Evolutionary conservation across 2,888 invertebrate genomes (phyloP), one percentile per base, ranked within the genome.

Genomic region (Cryptocephalus primarius): DNA sequence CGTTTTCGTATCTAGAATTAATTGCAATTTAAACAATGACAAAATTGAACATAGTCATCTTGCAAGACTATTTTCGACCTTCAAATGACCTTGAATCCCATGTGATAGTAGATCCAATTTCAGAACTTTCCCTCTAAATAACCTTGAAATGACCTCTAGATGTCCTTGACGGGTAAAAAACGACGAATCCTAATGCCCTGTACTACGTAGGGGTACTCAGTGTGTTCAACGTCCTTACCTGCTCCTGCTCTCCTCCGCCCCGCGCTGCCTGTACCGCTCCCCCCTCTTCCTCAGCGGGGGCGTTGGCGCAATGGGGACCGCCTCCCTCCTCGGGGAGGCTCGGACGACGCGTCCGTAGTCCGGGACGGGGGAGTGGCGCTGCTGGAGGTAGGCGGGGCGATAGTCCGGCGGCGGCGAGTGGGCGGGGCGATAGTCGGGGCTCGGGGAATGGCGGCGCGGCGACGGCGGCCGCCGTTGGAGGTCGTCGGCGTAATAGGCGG

Each of bases 241-340:
- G n/a, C 6, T 4, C 22, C 41, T 47, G 42, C 56, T 45, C 39
- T 58, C 56, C 31, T 49, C 75, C 65, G 55, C 72, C 56, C 48
- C 76, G 70, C 57, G 78, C 33, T 59, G 58, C 11, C 58, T 48
- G n/a, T 53, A 55, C 14, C 53, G 50, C 32, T 60, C 59, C n/a
- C 46, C 76, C 50, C 80, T 77, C 64, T 80, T 79, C 50, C 83
- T 73, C 61, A 82, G 82, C 4, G 83, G 83, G 8, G 82, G 82
- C 2, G 78, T 76, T 12, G 80, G 80, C 1, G 80, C 77, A 22
- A 74, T 66, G 39, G 51, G 46, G 14, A 52, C 36, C 2, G 44
- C 43, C 43, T 64, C 65, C 48, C 60, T 55, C 12, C 54, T 54
- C 1, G 62, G 62, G 8, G 61, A 57, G 12, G 54, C 52, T 42